Conservation (phyloP, 1,140 invertebrate genomes). For the Aporrectodea caliginosa region DNA sequence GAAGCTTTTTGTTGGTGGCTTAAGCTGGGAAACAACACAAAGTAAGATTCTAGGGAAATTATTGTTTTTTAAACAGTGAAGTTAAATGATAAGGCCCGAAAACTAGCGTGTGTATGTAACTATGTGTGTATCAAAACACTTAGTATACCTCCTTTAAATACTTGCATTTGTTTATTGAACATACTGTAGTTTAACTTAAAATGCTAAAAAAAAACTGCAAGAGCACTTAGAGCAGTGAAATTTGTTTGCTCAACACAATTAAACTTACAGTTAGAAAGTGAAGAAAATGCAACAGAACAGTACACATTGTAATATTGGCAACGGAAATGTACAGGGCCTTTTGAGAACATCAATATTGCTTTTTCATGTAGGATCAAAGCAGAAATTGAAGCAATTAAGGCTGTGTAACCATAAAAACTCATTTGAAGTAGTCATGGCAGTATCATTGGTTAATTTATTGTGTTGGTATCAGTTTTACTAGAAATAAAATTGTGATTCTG, state of each 20-base stretch:
- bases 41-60: slow-evolving; percentile 61
- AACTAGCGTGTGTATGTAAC: neutral
- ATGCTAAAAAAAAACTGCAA: neutral
- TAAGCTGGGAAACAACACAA: slow-evolving; percentile 94
- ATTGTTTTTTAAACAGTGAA: neutral
- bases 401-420: too few relatives aligned
- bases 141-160: neutral
- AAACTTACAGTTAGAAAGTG: neutral
- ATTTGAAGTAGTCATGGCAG: too few relatives aligned
- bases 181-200: neutral
- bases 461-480: too few relatives aligned
- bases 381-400: too few relatives aligned
- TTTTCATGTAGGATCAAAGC: neutral
- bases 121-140: neutral
- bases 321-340: neutral
- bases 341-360: neutral
- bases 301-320: too few relatives aligned
- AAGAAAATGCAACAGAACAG: too few relatives aligned
- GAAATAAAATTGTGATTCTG: too few relatives aligned
- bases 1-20: slow-evolving; percentile 93
- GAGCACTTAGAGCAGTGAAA: neutral
- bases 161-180: neutral
- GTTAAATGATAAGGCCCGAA: too few relatives aligned
- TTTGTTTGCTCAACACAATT: neutral
- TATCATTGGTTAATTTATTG: too few relatives aligned